Percentiles rank a stretch among this genome's conserved stretches.
These are phyloP conservation scores for Dicycla oo DNA, from an alignment of 2,888 invertebrate species.

Conservation along the genomic window DNA sequence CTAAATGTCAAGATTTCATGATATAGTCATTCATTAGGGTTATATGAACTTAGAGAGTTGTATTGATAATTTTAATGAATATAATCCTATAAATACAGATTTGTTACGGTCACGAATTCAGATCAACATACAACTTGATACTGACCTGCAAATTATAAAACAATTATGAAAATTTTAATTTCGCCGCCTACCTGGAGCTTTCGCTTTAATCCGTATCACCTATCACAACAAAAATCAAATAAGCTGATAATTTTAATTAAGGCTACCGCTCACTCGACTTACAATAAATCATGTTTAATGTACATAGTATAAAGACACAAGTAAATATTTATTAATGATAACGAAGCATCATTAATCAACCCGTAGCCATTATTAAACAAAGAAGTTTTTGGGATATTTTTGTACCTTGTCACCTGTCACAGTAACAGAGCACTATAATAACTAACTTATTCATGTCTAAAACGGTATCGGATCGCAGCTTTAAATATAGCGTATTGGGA, in stretches of 20 bases:
- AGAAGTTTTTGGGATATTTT: slow-evolving; percentile 10
- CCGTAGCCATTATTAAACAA: slow-evolving; percentile 2
- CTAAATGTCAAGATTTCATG: too few relatives aligned
- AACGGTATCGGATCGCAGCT: slow-evolving; percentile 54
- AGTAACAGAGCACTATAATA: slow-evolving; percentile 7
- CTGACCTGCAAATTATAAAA: too few relatives aligned
- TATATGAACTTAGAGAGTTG: too few relatives aligned
- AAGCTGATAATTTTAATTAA: not conserved
- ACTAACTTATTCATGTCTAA: slow-evolving; percentile 46
- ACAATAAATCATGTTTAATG: slow-evolving; percentile 30
- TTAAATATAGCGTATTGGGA: slow-evolving; percentile 68
- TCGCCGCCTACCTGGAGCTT: too few relatives aligned
- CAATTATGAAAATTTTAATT: too few relatives aligned
- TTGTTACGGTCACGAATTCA: too few relatives aligned
- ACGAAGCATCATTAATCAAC: slow-evolving; percentile 14
- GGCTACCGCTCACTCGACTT: not conserved
- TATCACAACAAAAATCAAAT: not conserved
- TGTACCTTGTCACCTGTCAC: slow-evolving; percentile 33
- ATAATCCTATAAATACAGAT: too few relatives aligned
- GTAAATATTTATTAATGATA: slow-evolving; percentile 13
- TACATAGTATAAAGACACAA: not conserved
- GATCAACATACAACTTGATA: too few relatives aligned
- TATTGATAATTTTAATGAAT: too few relatives aligned
- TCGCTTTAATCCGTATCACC: not conserved
- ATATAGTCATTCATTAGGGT: too few relatives aligned